These are phyloP conservation scores for Onychostruthus taczanowskii DNA, from an alignment of 2,113 vertebrate genomes.

Conservation along the genomic window DNA sequence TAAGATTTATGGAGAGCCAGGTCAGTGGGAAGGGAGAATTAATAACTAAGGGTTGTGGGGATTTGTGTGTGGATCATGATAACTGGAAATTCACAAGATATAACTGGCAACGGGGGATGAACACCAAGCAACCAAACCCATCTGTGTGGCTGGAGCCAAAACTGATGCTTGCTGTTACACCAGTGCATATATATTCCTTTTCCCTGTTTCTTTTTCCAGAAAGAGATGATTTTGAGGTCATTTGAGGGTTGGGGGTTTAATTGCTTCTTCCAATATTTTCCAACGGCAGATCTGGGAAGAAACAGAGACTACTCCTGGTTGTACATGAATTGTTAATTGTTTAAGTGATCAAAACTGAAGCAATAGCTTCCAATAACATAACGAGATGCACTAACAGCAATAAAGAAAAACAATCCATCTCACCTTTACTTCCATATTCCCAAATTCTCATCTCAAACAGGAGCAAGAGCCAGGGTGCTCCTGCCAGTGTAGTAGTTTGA, in stretches of 20 bases:
- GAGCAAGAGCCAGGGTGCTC: not conserved
- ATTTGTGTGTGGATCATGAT: not conserved
- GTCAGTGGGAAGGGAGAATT: conserved; percentile 26
- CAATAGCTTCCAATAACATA: not conserved
- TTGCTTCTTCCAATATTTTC: not conserved
- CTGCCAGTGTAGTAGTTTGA: not conserved
- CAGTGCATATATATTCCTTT: not conserved
- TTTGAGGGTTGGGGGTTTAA: not conserved
- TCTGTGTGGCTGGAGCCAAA: not conserved
- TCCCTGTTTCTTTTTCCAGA: not conserved
- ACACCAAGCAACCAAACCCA: not conserved
- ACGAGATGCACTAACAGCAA: not conserved
- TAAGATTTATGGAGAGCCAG: conserved; percentile 52
- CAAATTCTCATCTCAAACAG: not conserved
- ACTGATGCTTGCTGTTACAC: not conserved
- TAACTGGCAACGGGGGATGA: not conserved
- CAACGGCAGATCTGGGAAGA: not conserved
- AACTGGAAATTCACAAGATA: conserved; percentile 12
- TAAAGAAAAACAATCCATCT: not conserved
- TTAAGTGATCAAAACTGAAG: not conserved
- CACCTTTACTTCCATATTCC: not conserved
- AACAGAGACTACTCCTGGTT: not conserved
- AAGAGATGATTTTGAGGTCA: not conserved
- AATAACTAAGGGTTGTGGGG: conserved; percentile 14
- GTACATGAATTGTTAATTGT: not conserved